Base-by-base conservation (phyloP, 92 coral and sea anemone species). In the Porites evermanni region DNA sequence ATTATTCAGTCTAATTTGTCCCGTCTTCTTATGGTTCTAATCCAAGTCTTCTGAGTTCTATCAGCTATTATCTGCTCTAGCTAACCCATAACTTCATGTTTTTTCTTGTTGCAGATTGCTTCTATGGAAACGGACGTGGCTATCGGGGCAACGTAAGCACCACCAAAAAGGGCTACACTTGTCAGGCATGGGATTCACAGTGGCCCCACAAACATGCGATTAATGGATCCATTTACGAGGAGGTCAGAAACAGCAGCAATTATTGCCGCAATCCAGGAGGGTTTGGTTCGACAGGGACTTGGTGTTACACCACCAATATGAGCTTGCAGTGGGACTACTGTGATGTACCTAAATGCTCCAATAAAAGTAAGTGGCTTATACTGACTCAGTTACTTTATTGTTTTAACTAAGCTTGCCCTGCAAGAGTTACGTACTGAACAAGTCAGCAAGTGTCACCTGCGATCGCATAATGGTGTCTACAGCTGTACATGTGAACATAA, bases 231-330 rank as follows among this genome's bases (percentile, higher is more conserved):
- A 10, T 79, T 64, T 79, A 79, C 63, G n/a, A 66, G 20, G 71
- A 66, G 20, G 18, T 79, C 11, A 38, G n/a, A 11, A 12, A 79
- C 7, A 66, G 71, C 17, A 50, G 81, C 7, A 78, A 78, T 78
- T 63, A 63, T 19, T 78, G 81, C 12, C 81, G 81, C 12, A 79
- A 79, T 66, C 83, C 83, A 18, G 83, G 72, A n/a, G 83, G 83
- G 18, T 18, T 3, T 29, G 72, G 70, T 4, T 26, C 4, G 29
- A 52, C 50, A 14, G 83, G 83, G 58, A 60, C 83, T 32, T 79
- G 83, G 81, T 78, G 81, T 61, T 61, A 26, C 8, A 78, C 81
- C 51, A 60, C 81, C 17, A 61, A 64, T 63, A 78, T 19, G 81
- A 58, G 70, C 70, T 69, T 64, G 18, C 23, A 29, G 18, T 78